Conservation (phyloP, 2,113 vertebrate species). For the Rafetus swinhoei region DNA sequence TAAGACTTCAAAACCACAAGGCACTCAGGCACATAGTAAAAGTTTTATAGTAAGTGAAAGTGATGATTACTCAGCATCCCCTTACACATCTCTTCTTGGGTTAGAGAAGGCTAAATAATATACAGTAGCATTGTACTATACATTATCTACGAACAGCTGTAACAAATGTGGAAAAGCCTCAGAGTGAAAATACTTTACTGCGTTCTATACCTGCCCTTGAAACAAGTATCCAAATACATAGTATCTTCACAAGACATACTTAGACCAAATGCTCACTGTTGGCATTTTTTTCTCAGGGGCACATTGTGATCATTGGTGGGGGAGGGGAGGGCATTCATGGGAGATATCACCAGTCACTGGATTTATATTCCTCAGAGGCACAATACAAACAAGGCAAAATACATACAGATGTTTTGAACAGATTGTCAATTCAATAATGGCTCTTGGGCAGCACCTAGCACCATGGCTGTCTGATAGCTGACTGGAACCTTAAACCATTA, state of each 20-base stretch:
- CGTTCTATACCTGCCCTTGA: background rate
- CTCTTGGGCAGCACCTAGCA: background rate
- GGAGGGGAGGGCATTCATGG: background rate
- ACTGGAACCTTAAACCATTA: background rate
- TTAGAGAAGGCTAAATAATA: background rate
- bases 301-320: background rate
- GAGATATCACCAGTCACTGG: background rate
- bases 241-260: background rate
- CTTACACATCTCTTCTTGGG: background rate
- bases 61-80: background rate
- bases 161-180: background rate
- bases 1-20: background rate
- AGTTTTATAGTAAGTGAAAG: conserved; percentile 7
- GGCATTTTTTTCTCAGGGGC: background rate
- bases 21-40: background rate
- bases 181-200: background rate
- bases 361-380: background rate
- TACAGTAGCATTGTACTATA: background rate
- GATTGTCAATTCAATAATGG: background rate
- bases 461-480: background rate
- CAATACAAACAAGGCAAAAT: background rate
- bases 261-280: background rate
- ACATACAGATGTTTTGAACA: background rate
- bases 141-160: background rate
- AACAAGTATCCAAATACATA: background rate